Percentiles rank a stretch among this genome's conserved stretches.
phyloP scores from a whole-genome alignment of 2,888 invertebrate species.

The Eristalis arbustorum region DNA sequence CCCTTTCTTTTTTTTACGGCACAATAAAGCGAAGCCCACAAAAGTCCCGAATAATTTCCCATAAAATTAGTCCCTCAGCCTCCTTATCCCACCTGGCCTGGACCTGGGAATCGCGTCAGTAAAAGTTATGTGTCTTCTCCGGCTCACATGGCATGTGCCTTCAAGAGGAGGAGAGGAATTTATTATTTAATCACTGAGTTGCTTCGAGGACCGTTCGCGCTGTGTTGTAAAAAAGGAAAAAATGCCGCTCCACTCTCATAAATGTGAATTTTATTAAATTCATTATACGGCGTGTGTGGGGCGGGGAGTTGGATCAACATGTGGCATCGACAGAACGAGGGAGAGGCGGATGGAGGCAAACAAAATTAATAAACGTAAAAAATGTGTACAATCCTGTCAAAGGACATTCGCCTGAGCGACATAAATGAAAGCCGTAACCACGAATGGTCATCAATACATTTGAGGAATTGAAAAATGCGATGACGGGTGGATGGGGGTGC shows the following conservation, averaged over 20 bases:
- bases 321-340: background rate
- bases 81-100: background rate
- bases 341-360: background rate
- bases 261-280: constrained; percentile 48
- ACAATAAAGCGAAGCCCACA: constrained; percentile 8
- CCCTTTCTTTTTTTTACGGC: constrained; percentile 11
- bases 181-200: constrained; percentile 45
- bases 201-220: background rate
- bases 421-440: constrained; percentile 39
- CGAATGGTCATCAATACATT: constrained; percentile 39
- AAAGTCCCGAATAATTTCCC: constrained; percentile 11
- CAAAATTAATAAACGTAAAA: constrained; percentile 41
- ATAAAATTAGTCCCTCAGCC: constrained; percentile 21
- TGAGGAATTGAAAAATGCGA: constrained; percentile 18
- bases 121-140: constrained; percentile 10
- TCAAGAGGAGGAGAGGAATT: constrained; percentile 8
- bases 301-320: constrained; percentile 23
- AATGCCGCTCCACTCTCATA: constrained; percentile 10
- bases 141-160: background rate
- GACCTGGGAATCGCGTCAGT: background rate
- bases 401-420: constrained; percentile 11
- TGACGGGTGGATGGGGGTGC: constrained; percentile 15
- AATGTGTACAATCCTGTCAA: background rate
- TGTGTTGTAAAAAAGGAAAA: constrained; percentile 16
- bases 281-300: constrained; percentile 5